Evolutionary conservation across 2,888 invertebrate genomes (phyloP), one percentile per base, ranked within the genome.

Genomic region (Cyaniris semiargus): DNA sequence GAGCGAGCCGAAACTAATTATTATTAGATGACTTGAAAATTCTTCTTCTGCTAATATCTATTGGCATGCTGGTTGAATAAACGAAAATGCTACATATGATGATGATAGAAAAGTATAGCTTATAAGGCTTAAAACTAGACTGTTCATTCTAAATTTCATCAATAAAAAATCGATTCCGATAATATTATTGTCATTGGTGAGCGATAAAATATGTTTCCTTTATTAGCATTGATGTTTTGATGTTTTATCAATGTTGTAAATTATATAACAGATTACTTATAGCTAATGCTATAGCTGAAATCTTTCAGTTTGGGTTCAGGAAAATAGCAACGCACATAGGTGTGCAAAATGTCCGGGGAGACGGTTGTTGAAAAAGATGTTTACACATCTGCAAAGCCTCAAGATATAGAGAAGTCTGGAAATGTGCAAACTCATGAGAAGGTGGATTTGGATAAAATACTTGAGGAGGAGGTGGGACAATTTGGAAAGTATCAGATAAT

Each of bases 401-500:
- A 44, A 13, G 21, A 58, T 21, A 23, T 60, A 23, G 60, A 60
- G 21, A 60, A 60, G 79, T 84, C 82, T 5, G 84, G 83, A 48
- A 79, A 78, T 1, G 78, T 58, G 3, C 78, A 78, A 10, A 78
- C 27, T 58, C 79, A 79, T 53, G 78, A 80, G 7, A 83, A 80
- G 3, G 85, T 93, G 78, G 90, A 93, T 76, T 79, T 93, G 82
- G 93, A 93, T 79, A 82, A 84, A 3, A 93, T 93, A 81, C 82
- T 93, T 78, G 85, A 84, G 56, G 84, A 90, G 0, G 93, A 93
- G 78, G 86, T 93, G 78, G 94, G 93, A 0, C 91, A 91, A 85
- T 91, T 93, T 76, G 93, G 93, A 1, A 84, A 82, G 78, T 94
- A 93, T 81, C 93, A 94, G 84, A 83, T 93, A 21, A 76, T 89